Evolutionary conservation across 2,888 invertebrate species (phyloP), one percentile per base, ranked within the genome.

Genomic region (Megaustenia siamemsis): DNA sequence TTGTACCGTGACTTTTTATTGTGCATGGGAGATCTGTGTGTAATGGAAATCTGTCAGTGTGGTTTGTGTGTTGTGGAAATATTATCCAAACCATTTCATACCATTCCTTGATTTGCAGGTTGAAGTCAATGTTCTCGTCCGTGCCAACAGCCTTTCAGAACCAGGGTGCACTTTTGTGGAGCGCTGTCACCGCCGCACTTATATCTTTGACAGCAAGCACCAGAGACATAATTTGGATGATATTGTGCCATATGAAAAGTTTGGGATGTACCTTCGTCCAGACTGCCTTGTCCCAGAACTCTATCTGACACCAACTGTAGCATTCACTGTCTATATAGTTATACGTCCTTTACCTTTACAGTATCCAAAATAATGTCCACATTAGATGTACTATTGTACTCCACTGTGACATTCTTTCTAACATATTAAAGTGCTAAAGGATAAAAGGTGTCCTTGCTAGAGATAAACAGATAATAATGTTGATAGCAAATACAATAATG

Each of bases 121-220:
- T 18, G 96, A 96, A 94, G 96, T 96, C 84, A 96, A 96, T 0
- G 95, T 97, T 28, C 94, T 97, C 35, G 96, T 97, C 83, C 96
- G 91, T 93, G 97, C 86, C 4, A 71, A 49, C 32, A 83, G 97
- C 0, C 38, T 77, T 24, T 95, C 96, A 3, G 96, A 96, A 92
- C 96, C 96, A 88, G 96, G 96, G 0, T 96, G 96, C 2, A 97
- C 97, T 89, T 96, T 97, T 92, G 96, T 97, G 12, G 95, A 96
- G 53, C 95, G 95, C 1, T 96, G 97, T 0, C 95, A 96, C 6
- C 96, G 96, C 89, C 95, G 96, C 35, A 95, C 96, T 63, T 96
- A 97, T 92, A 95, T 96, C 77, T 97, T 97, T 93, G 96, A 96
- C 43, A 95, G 95, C 1, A 95, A 96, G 43, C 96, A 96, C 90